These are phyloP conservation scores for Camponotus floridanus DNA, from an alignment of 1,140 invertebrate genomes.

Conservation along the genomic window DNA sequence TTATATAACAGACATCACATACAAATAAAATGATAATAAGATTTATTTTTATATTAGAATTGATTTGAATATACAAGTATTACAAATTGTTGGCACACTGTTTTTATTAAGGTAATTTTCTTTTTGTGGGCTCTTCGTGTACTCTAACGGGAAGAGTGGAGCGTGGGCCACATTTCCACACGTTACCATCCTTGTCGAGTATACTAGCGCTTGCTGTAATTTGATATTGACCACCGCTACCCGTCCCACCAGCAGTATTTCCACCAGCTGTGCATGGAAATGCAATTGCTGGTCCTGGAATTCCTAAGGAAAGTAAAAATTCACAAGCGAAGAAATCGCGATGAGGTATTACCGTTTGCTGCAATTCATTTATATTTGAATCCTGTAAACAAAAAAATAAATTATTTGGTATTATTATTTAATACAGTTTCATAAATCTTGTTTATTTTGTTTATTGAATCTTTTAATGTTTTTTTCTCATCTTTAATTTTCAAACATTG, in stretches of 20 bases:
- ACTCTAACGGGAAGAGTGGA: constrained; percentile 90
- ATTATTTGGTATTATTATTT: not conserved
- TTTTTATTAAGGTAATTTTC: constrained; percentile 77
- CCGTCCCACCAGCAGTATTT: constrained; percentile 28
- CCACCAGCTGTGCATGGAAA: constrained; percentile 19
- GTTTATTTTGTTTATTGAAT: not conserved
- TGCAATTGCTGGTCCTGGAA: constrained; percentile 36
- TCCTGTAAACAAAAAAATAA: constrained; percentile 71
- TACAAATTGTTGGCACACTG: not conserved
- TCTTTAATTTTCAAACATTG: not conserved
- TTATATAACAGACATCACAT: not conserved
- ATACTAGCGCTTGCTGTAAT: constrained; percentile 91
- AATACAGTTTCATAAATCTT: not conserved
- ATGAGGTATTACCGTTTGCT: constrained; percentile 91
- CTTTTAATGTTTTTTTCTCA: not conserved
- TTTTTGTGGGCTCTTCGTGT: constrained; percentile 88
- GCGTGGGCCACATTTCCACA: constrained; percentile 92
- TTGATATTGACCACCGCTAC: constrained; percentile 87
- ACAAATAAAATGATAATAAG: not conserved
- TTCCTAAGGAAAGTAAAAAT: constrained; percentile 89
- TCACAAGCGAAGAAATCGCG: constrained; percentile 93
- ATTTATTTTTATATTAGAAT: not conserved
- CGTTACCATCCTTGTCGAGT: constrained; percentile 90
- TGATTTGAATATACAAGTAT: constrained; percentile 25
- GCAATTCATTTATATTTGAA: constrained; percentile 86